Percentiles rank a stretch among this genome's conserved stretches.
These are phyloP conservation scores for Muscicapa adusta DNA, from an alignment of 2,113 vertebrate species.

Conservation along the genomic window DNA sequence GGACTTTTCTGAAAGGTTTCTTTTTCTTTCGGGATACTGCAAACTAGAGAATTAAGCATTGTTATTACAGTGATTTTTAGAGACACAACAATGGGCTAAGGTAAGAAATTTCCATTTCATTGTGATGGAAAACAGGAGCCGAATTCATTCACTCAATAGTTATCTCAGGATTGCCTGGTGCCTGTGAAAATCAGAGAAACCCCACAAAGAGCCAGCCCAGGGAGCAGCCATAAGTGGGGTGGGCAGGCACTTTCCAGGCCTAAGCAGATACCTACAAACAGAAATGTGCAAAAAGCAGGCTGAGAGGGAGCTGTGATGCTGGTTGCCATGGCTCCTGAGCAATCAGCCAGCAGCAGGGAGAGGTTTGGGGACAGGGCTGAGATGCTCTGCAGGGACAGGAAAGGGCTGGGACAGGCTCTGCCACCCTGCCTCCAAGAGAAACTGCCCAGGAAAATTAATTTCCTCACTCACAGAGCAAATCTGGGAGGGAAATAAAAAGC, in stretches of 20 bases:
- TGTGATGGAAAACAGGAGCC: not conserved
- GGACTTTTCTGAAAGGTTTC: not conserved
- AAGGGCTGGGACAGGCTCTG: not conserved
- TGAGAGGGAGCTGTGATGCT: accelerated
- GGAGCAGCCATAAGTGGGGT: accelerated
- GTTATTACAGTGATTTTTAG: not conserved
- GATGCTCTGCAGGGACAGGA: not conserved
- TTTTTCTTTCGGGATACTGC: not conserved
- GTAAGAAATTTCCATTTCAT: not conserved
- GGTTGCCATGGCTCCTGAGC: not conserved
- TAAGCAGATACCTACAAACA: accelerated
- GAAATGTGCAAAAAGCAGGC: not conserved
- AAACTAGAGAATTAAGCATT: not conserved
- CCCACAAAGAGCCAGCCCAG: not conserved
- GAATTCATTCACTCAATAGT: not conserved
- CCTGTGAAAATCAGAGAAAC: not conserved
- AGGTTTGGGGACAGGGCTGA: not conserved
- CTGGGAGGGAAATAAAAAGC: not conserved
- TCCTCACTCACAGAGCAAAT: not conserved
- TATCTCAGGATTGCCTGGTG: not conserved
- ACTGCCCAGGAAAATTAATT: not conserved
- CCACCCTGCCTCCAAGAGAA: not conserved
- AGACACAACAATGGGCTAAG: not conserved
- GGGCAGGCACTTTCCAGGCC: not conserved
- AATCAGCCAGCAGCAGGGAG: not conserved